Conservation (phyloP, 2,113 vertebrate species). For the Sturnus vulgaris region DNA sequence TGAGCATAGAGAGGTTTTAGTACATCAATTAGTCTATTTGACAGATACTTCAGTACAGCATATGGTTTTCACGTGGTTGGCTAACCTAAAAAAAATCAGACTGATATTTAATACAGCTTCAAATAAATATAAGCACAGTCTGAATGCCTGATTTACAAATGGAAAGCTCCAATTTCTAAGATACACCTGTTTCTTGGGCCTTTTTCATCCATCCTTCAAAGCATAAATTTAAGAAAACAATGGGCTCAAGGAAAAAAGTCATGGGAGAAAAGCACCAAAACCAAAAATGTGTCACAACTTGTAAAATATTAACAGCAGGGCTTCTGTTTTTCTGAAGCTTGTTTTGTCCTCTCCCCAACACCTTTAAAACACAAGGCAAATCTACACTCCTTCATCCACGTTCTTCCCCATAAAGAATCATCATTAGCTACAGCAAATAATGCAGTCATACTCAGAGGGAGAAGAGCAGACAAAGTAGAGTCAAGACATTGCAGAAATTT, state of each 20-base stretch:
- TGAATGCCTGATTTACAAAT: neutral
- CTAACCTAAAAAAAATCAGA: neutral
- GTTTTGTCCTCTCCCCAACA: neutral
- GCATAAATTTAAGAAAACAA: neutral
- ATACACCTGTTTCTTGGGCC: neutral
- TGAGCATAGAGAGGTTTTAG: neutral
- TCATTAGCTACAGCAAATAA: neutral
- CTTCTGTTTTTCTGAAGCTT: neutral
- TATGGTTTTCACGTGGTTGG: neutral
- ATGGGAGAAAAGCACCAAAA: neutral
- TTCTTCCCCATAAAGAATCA: neutral
- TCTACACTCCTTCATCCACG: neutral
- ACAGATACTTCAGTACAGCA: neutral
- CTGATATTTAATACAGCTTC: neutral
- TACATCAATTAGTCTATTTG: neutral
- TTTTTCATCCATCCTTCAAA: neutral
- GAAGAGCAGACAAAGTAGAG: neutral
- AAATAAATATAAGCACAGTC: neutral
- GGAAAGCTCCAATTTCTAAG: neutral
- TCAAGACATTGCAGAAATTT: neutral
- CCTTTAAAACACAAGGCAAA: neutral
- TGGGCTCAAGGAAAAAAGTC: neutral
- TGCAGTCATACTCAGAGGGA: neutral
- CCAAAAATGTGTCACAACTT: neutral
- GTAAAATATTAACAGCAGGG: neutral